Evolutionary conservation across 2,888 invertebrate genomes (phyloP).

Genomic region (Scaptomyza tumidula): DNA sequence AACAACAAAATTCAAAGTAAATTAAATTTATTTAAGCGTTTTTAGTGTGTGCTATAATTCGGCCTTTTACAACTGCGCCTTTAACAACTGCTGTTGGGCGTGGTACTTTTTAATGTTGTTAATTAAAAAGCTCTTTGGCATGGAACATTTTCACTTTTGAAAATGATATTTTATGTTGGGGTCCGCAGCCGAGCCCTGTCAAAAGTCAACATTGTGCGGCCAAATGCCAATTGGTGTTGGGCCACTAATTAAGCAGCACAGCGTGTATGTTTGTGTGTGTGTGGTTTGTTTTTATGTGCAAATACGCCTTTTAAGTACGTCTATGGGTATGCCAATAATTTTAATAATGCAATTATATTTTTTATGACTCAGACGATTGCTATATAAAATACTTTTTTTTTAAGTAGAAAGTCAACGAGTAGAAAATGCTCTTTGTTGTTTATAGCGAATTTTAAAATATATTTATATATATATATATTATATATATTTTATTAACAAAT

Average conservation of each 20-base stretch:
- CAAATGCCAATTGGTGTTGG: conserved; percentile 35
- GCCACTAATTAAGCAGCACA: conserved; percentile 37
- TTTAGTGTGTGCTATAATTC: conserved; percentile 23
- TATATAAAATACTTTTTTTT: not conserved
- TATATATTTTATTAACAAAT: no score
- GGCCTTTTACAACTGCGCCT: not conserved
- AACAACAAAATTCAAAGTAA: conserved; percentile 20
- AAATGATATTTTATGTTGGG: conserved; percentile 41
- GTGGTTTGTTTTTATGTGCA: not conserved
- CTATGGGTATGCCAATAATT: conserved; percentile 17
- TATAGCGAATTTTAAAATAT: no score
- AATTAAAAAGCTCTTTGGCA: conserved; percentile 60
- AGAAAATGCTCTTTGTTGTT: not conserved
- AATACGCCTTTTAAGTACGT: conserved; percentile 2
- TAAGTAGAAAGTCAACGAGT: not conserved
- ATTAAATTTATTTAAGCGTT: conserved; percentile 33
- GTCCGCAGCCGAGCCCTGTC: conserved; percentile 10
- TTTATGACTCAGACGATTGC: conserved; percentile 7
- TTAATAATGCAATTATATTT: conserved; percentile 12
- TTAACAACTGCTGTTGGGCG: conserved; percentile 12
- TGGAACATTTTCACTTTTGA: conserved; percentile 44
- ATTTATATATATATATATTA: no score
- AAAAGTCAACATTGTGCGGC: conserved; percentile 38
- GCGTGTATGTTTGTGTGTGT: not conserved
- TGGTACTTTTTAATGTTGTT: conserved; percentile 59